Conservation (phyloP, 2,113 vertebrate genomes). For the Phalacrocorax brasilianus region DNA sequence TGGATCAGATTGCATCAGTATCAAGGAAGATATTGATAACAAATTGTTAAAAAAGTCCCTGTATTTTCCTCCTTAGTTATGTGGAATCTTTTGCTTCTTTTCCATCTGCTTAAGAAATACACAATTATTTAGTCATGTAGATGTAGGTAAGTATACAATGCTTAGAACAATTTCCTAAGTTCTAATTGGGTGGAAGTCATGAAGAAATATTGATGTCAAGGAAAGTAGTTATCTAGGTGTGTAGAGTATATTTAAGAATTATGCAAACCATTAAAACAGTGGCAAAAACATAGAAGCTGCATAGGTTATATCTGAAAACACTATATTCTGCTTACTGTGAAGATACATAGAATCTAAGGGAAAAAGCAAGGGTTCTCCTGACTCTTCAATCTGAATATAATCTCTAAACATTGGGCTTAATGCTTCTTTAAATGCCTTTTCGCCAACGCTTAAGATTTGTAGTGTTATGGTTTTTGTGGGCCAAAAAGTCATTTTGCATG, state of each 20-base stretch:
- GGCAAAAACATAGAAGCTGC: neutral
- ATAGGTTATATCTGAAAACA: neutral
- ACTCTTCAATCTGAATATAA: neutral
- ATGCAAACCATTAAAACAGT: neutral
- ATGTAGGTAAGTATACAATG: neutral
- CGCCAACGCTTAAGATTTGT: neutral
- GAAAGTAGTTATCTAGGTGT: neutral
- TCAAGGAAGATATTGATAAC: neutral
- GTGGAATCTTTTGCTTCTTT: neutral
- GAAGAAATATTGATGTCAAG: neutral
- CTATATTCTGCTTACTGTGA: neutral
- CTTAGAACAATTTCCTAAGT: neutral
- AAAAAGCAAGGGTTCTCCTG: accelerated
- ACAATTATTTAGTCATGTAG: neutral
- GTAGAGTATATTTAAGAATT: neutral
- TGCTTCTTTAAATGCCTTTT: neutral
- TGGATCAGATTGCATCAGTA: neutral
- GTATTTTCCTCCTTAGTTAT: neutral
- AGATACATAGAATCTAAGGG: neutral
- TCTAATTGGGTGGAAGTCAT: neutral
- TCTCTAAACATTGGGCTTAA: neutral
- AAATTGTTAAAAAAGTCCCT: neutral
- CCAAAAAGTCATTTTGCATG: neutral
- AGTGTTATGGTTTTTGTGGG: neutral
- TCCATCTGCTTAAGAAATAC: neutral